phyloP scores from a whole-genome alignment of 2,888 invertebrate species.

The Drosophila birchii region DNA sequence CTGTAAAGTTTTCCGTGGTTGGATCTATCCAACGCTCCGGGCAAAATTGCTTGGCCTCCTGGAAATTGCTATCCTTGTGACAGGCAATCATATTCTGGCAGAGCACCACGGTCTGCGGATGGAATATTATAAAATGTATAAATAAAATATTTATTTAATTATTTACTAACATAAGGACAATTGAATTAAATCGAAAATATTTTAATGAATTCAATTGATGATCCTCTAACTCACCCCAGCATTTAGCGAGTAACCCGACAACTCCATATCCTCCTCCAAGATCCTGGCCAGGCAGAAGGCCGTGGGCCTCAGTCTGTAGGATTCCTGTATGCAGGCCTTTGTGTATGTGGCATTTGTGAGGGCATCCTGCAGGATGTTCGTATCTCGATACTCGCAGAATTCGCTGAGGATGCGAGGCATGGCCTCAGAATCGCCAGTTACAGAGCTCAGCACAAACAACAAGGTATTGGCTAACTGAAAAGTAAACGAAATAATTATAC shows the following conservation, averaged over 20 bases:
- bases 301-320: conserved; percentile 88
- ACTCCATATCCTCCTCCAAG: conserved; percentile 89
- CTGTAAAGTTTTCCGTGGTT: conserved; percentile 78
- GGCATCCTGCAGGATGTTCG: conserved; percentile 86
- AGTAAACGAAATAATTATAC: background rate
- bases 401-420: conserved; percentile 89
- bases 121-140: background rate
- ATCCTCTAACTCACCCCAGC: conserved; percentile 87
- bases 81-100: conserved; percentile 94
- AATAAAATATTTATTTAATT: background rate
- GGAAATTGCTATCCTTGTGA: conserved; percentile 90
- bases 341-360: conserved; percentile 90
- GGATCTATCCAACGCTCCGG: conserved; percentile 91
- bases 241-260: conserved; percentile 89
- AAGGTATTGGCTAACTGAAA: conserved; percentile 91
- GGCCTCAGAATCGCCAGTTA: conserved; percentile 89
- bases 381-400: conserved; percentile 86
- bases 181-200: no score
- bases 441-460: conserved; percentile 90
- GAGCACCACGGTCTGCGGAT: conserved; percentile 89
- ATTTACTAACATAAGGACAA: rapidly evolving
- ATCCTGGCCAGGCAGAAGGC: conserved; percentile 92
- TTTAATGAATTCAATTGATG: background rate
- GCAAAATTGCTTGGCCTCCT: conserved; percentile 88
- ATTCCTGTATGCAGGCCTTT: conserved; percentile 91